Percentiles rank a stretch among this genome's conserved stretches.
Conservation (phyloP, 2,888 invertebrate genomes). For the Hypercompe scribonia region DNA sequence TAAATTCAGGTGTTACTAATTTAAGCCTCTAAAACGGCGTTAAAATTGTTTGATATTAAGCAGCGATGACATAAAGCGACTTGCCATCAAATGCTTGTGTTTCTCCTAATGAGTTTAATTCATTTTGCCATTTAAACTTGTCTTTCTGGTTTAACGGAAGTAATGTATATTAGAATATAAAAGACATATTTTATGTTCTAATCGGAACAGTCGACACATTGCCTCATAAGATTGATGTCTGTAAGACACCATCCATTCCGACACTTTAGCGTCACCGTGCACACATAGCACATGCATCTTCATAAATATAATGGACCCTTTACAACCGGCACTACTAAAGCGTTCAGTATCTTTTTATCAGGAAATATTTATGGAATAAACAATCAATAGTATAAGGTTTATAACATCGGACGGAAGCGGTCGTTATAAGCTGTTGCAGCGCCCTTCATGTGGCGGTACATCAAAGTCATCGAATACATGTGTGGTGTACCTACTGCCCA, state of each 20-base stretch:
- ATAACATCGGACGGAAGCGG: constrained; percentile 40
- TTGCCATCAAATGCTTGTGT: background rate
- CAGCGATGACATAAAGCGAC: background rate
- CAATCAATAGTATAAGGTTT: constrained; percentile 25
- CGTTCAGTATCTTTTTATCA: background rate
- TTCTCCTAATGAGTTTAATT: background rate
- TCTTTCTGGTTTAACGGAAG: background rate
- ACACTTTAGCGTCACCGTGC: background rate
- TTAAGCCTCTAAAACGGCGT: background rate
- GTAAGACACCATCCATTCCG: background rate
- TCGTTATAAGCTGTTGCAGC: constrained; percentile 34
- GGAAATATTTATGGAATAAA: constrained; percentile 24
- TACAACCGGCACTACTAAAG: background rate
- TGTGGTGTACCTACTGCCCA: background rate
- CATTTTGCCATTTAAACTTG: no score
- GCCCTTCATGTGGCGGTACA: constrained; percentile 28
- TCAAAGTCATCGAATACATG: constrained; percentile 40
- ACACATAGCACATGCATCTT: background rate
- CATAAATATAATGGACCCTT: constrained; percentile 1
- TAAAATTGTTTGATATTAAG: no score
- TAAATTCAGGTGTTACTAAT: background rate
- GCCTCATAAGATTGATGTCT: background rate
- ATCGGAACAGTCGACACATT: background rate
- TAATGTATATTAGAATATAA: background rate
- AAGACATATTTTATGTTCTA: background rate